Conservation (phyloP, 1,140 invertebrate genomes). For the Eurosta solidaginis region DNA sequence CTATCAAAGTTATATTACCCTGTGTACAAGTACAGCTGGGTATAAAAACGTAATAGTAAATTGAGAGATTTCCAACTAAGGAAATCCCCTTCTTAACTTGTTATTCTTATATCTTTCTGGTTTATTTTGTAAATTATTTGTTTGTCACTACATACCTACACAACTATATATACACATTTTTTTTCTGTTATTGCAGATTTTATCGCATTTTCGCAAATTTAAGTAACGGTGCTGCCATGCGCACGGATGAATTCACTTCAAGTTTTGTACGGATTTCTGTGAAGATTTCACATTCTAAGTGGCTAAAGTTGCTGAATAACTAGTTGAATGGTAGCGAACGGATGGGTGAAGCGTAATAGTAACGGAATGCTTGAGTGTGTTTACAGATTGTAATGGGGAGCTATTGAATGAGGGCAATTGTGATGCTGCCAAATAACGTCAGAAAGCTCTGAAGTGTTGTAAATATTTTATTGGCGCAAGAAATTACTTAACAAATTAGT, state of each 20-base stretch:
- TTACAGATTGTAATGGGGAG: background rate
- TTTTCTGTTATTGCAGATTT: constrained; percentile 17
- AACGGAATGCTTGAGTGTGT: too few species aligned
- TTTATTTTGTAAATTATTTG: background rate
- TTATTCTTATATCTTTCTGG: background rate
- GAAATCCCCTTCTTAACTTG: too few species aligned
- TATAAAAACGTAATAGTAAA: too few species aligned
- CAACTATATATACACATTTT: background rate
- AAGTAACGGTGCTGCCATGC: background rate
- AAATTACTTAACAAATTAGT: constrained; percentile 21
- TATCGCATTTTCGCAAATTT: constrained; percentile 24
- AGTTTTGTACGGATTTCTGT: background rate
- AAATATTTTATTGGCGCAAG: constrained; percentile 8
- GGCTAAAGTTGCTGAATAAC: background rate
- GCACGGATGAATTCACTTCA: constrained; percentile 18
- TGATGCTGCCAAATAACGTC: background rate
- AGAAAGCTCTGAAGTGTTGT: background rate
- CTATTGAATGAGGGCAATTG: background rate
- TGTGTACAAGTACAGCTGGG: too few species aligned
- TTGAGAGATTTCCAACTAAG: too few species aligned
- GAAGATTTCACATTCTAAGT: background rate
- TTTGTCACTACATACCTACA: background rate
- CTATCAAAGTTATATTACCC: too few species aligned
- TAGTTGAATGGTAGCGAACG: background rate
- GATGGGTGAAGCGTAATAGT: background rate